Evolutionary conservation across 1,140 invertebrate species (phyloP), one percentile per base, ranked within the genome.

Genomic region (Armadillidium nasatum): DNA sequence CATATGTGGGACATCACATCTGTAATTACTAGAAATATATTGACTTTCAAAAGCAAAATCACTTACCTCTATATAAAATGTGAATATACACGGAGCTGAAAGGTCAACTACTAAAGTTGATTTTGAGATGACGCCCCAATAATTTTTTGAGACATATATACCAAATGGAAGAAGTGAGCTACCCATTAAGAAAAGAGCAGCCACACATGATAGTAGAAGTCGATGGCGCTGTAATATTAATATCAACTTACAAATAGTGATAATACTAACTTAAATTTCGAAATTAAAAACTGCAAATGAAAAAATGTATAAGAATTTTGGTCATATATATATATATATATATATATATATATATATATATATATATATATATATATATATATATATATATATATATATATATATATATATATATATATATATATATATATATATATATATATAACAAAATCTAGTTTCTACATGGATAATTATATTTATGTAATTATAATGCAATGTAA

Each of bases 11-110:
- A 0, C 21, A 33, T 33, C 70, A n/a, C 13, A 13, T 21, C 9
- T 43, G 21, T 72, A 72, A 46, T 46, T 1, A 46, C 9, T 13
- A 11, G 0, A 72, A 74, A 9, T 10, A 22, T 33, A 19, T 68
- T 46, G 23, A 33, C n/a, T 21, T 4, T 33, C 13, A 44, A 21
- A n/a, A 50, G n/a, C 10, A 33, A 66, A 7, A 4, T 44, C 50
- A 71, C 75, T 79, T 74, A 96, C 91, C 87, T 96, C 92, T 74
- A 94, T 89, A 83, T 91, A 93, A 77, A 93, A 88, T 54, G 91
- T 90, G 83, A 95, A 95, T 81, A 94, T 90, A 70, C 93, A 93
- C 10, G 94, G 88, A 72, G 91, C 88, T 78, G 91, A 82, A 73
- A 85, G 77, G 77, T 81, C 80, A 72, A 75, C 72, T 10, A 71